Base-by-base conservation (phyloP, 1,140 invertebrate genomes). In the Babylonia areolata region DNA sequence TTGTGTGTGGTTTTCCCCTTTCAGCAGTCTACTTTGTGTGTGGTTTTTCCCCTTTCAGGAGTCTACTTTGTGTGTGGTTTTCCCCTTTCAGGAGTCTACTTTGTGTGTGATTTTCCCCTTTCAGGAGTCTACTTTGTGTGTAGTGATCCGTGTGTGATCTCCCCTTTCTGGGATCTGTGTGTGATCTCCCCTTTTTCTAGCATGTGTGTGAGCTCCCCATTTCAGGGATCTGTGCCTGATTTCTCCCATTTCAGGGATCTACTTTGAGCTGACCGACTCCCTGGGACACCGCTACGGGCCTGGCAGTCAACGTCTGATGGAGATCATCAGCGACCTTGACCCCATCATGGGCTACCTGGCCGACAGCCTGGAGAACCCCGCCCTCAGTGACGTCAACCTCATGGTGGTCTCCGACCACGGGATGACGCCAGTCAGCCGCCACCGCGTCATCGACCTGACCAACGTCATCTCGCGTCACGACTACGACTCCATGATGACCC, bases 381-480 rank as follows among this genome's bases (percentile, higher is more conserved):
- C 82, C 5, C n/a, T 84, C 3, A 84, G 69, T 51, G 82, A 33
- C 39, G 92, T 95, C n/a, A 94, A 95, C 90, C 86, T 95, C 35
- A 90, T 95, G 33, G 92, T 95, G 35, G 84, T 95, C 33, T 94
- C 94, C 69, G 95, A 95, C 87, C 95, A 95, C 89, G 95, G 95
- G 40, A 95, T 95, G 94, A 92, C 93, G 28, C 75, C 88, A 40
- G 91, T 93, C 20, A 90, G 89, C 23, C 86, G 84, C 1, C 85
- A 81, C 12, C 88, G 90, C n/a, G 87, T 90, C 11, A 89, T 95
- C 9, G 88, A 93, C 81, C 86, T 95, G 3, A 91, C 91, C 15
- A 82, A 92, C 39, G 89, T 90, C 73, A 37, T 94, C 15, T 85
- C 91, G 46, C 85, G 23, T 82, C 81, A 6, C 23, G 90, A 93